phyloP scores from a whole-genome alignment of 2,797 vertebrate genomes.

The Muraenolepis orangiensis region DNA sequence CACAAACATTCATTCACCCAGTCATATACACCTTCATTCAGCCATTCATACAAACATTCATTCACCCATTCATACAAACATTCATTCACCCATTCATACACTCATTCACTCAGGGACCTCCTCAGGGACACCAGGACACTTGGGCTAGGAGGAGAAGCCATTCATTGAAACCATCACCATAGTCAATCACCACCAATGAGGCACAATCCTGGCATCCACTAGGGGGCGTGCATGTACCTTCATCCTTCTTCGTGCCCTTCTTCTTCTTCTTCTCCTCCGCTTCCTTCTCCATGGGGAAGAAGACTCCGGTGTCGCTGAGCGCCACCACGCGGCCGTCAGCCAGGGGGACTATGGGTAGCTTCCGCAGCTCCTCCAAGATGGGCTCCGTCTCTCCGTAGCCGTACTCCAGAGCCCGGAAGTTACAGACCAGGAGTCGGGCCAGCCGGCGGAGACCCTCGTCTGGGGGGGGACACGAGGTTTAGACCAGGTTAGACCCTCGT shows the following conservation, averaged over 20 bases:
- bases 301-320: conserved; percentile 62
- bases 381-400: conserved; percentile 70
- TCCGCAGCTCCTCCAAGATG: conserved; percentile 66
- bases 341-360: conserved; percentile 76
- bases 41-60: no score
- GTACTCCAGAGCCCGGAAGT: conserved; percentile 75
- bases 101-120: no score
- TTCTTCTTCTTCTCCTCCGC: conserved; percentile 50
- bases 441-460: conserved; percentile 63
- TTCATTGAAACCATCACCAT: background rate
- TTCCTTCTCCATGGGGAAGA: conserved; percentile 75
- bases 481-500: conserved; percentile 56
- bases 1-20: no score
- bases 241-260: conserved; percentile 18
- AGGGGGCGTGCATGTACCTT: conserved; percentile 46
- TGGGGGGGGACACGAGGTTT: conserved; percentile 29
- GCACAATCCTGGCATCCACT: background rate
- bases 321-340: conserved; percentile 72
- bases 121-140: no score
- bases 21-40: no score
- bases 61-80: no score
- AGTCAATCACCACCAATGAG: background rate
- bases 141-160: no score
- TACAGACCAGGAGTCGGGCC: conserved; percentile 76
- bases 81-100: no score